Conservation (phyloP, 2,888 invertebrate species). For the Spialia ferax region DNA sequence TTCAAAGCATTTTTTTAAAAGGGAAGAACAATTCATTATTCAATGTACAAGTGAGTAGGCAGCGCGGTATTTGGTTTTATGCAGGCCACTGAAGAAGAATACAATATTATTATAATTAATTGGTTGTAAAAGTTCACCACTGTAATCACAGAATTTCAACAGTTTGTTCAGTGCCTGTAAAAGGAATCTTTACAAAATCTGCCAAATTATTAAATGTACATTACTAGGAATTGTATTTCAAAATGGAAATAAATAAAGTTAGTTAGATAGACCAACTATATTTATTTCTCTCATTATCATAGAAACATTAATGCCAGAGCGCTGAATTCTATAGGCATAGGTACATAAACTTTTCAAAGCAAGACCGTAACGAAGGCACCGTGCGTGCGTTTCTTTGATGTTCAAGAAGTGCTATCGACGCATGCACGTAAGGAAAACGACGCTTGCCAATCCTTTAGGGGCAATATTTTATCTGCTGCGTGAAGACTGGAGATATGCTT, state of each 20-base stretch:
- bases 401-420: conserved; percentile 3
- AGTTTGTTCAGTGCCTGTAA: too few relatives aligned
- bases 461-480: background rate
- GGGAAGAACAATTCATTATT: conserved; percentile 4
- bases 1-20: conserved; percentile 13
- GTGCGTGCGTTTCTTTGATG: conserved; percentile 22
- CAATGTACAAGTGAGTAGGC: background rate
- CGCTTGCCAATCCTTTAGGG: conserved; percentile 16
- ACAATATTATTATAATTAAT: background rate
- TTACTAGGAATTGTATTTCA: background rate
- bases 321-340: background rate
- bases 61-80: background rate
- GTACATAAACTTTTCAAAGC: conserved; percentile 1
- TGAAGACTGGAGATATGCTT: background rate
- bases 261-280: too few relatives aligned
- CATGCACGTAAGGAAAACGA: conserved; percentile 9
- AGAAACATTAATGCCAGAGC: background rate
- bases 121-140: background rate
- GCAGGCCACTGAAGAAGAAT: background rate
- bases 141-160: too few relatives aligned
- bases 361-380: background rate
- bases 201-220: background rate
- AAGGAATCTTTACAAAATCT: too few relatives aligned
- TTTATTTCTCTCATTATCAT: background rate
- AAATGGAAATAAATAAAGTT: too few relatives aligned